phyloP scores from a whole-genome alignment of 1,140 invertebrate species.

The Calephelis virginiensis region DNA sequence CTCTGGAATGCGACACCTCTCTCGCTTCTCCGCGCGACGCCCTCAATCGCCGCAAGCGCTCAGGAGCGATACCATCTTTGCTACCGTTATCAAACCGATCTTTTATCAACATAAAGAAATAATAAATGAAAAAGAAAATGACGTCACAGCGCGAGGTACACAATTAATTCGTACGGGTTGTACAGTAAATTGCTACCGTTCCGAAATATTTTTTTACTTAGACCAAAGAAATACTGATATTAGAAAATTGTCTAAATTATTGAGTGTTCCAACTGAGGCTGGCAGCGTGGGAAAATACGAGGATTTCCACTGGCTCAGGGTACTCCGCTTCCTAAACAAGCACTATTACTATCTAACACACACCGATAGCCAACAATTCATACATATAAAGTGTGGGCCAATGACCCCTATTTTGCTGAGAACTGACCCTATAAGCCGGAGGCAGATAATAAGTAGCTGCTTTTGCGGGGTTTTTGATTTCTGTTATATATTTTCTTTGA shows the following conservation, averaged over 20 bases:
- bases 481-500: not conserved
- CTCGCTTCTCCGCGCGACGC: no score
- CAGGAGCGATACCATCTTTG: no score
- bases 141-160: no score
- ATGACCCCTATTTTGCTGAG: constrained; percentile 5
- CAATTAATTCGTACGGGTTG: no score
- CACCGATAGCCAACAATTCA: constrained; percentile 9
- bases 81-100: no score
- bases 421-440: constrained; percentile 4
- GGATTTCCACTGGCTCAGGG: constrained; percentile 29
- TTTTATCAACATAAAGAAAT: no score
- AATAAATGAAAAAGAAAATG: no score
- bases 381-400: constrained; percentile 12
- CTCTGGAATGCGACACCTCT: no score
- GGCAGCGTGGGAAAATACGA: constrained; percentile 55
- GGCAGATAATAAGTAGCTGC: not conserved
- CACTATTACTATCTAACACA: constrained; percentile 8
- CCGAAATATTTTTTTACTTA: constrained; percentile 1
- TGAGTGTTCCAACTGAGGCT: constrained; percentile 50
- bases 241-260: constrained; percentile 68
- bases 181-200: no score
- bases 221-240: constrained; percentile 19
- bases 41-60: no score
- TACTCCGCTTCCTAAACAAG: constrained; percentile 6
- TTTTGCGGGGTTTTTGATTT: not conserved